Evolutionary conservation across 2,797 vertebrate species (phyloP).

Genomic region (Margarornis squamiger): DNA sequence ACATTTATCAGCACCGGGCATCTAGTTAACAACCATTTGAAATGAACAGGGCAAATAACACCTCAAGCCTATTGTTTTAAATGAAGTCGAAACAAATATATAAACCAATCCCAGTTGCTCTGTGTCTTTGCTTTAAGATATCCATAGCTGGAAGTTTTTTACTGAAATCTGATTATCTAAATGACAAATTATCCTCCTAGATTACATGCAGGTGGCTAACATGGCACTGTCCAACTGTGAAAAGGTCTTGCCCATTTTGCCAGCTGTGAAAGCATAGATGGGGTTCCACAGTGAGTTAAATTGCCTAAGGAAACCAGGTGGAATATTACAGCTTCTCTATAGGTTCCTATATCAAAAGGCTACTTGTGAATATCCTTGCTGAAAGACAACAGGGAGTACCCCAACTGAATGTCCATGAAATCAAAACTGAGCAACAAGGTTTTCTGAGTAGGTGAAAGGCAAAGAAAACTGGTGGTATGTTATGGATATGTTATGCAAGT

Average conservation of each 20-base stretch:
- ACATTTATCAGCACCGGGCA: slow-evolving; percentile 59
- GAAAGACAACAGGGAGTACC: background rate
- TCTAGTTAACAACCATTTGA: slow-evolving; percentile 51
- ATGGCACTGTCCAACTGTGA: background rate
- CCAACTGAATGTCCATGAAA: background rate
- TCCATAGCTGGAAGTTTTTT: background rate
- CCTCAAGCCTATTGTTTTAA: slow-evolving; percentile 53
- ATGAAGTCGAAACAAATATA: slow-evolving; percentile 2
- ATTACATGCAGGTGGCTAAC: background rate
- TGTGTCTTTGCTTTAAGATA: background rate
- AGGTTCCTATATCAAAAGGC: background rate
- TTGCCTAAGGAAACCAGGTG: background rate
- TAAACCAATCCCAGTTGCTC: background rate
- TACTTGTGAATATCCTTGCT: background rate
- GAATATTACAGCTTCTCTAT: background rate
- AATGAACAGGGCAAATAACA: slow-evolving; percentile 48
- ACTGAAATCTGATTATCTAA: background rate
- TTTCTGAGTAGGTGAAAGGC: background rate
- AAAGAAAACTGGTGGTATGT: background rate
- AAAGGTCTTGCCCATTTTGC: background rate
- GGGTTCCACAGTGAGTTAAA: background rate
- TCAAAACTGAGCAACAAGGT: background rate
- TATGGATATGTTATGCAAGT: background rate
- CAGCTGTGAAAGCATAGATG: background rate
- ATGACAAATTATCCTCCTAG: background rate